These are phyloP conservation scores for Nasonia giraulti DNA, from an alignment of 1,140 invertebrate species.

Conservation along the genomic window DNA sequence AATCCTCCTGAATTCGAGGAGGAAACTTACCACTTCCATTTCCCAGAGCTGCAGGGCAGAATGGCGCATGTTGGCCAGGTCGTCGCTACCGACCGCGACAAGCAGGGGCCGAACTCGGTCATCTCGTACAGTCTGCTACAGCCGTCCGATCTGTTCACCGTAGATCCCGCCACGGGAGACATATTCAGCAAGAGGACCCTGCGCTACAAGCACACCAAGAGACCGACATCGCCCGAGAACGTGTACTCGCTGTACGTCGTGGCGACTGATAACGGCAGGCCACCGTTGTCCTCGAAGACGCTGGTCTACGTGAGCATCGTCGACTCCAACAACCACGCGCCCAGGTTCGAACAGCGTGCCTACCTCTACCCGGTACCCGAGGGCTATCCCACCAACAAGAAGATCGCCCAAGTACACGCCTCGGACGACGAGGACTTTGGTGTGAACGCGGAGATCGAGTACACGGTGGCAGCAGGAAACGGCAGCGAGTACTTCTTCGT, in stretches of 20 bases:
- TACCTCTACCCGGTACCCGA: conserved; percentile 90
- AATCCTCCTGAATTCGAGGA: conserved; percentile 94
- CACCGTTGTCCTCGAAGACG: conserved; percentile 90
- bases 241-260: conserved; percentile 88
- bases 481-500: conserved; percentile 86
- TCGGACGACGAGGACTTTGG: conserved; percentile 87
- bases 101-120: conserved; percentile 94
- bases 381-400: conserved; percentile 81
- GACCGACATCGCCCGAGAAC: conserved; percentile 89
- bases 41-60: conserved; percentile 87
- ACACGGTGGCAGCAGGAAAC: conserved; percentile 85
- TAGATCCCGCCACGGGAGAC: conserved; percentile 93
- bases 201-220: conserved; percentile 86
- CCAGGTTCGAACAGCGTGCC: conserved; percentile 83
- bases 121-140: conserved; percentile 93
- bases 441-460: conserved; percentile 91
- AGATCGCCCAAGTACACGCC: conserved; percentile 83
- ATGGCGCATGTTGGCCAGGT: conserved; percentile 92
- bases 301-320: conserved; percentile 91
- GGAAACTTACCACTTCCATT: conserved; percentile 91
- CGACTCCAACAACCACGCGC: conserved; percentile 92
- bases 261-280: conserved; percentile 94
- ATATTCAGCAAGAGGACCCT: conserved; percentile 89
- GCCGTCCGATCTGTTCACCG: conserved; percentile 91
- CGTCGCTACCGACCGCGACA: conserved; percentile 90